These are phyloP conservation scores for Dicyrtoma fusca DNA, from an alignment of 2,888 invertebrate species.

Conservation along the genomic window DNA sequence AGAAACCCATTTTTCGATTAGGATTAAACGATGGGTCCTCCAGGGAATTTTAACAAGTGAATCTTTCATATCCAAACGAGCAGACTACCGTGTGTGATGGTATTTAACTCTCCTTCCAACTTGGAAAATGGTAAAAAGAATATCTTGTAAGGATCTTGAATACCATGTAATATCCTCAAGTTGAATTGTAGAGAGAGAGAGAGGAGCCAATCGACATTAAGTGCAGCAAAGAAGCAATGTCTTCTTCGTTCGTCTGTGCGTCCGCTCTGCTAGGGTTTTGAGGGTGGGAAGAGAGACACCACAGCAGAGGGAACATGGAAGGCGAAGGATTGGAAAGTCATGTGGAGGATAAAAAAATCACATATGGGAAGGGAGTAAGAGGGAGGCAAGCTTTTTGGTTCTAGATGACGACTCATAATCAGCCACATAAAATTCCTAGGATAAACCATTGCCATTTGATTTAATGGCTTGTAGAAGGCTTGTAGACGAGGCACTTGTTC, in stretches of 20 bases:
- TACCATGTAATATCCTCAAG: no score
- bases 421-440: slow-evolving; percentile 26
- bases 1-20: slow-evolving; percentile 19
- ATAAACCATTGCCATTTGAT: slow-evolving; percentile 31
- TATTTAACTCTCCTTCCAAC: no score
- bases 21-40: slow-evolving; percentile 30
- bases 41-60: slow-evolving; percentile 23
- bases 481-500: no score
- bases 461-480: slow-evolving; percentile 15
- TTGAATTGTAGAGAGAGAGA: no score
- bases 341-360: neutral
- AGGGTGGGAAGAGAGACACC: no score
- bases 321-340: no score
- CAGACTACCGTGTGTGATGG: no score
- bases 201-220: no score
- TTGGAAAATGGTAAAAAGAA: no score
- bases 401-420: slow-evolving; percentile 20
- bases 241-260: neutral
- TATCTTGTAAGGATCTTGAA: no score
- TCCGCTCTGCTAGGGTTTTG: neutral
- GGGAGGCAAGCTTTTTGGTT: neutral
- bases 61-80: slow-evolving; percentile 14
- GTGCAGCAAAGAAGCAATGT: no score
- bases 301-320: neutral
- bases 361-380: neutral